Evolutionary conservation across 2,888 invertebrate genomes (phyloP).

Genomic region (Cosmia pyralina): DNA sequence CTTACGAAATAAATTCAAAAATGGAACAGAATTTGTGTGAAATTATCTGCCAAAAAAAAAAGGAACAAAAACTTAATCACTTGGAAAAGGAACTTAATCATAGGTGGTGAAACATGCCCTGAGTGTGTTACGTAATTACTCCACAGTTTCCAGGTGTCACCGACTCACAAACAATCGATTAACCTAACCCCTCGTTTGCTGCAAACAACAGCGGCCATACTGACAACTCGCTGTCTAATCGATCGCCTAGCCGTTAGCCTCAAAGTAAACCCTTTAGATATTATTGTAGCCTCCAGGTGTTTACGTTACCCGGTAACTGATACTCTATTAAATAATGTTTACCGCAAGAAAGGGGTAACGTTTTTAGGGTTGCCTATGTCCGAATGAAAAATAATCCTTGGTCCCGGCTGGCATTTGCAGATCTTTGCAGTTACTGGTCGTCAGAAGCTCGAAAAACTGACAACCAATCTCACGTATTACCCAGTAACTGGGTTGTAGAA

Average conservation of each 20-base stretch:
- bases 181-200: slow-evolving; percentile 1
- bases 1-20: too few species aligned
- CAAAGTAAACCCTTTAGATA: slow-evolving; percentile 29
- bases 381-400: too few species aligned
- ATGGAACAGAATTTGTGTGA: too few species aligned
- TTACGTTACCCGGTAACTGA: slow-evolving; percentile 24
- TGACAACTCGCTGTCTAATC: slow-evolving; percentile 27
- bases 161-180: slow-evolving; percentile 3
- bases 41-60: too few species aligned
- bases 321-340: slow-evolving; percentile 20
- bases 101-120: too few species aligned
- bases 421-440: not conserved
- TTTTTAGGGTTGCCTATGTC: not conserved
- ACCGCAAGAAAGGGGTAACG: not conserved
- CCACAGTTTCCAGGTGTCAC: not conserved
- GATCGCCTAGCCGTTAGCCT: slow-evolving; percentile 21
- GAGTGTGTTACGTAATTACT: too few species aligned
- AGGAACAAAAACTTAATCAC: too few species aligned
- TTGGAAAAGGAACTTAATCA: too few species aligned
- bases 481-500: not conserved
- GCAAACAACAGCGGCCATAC: not conserved
- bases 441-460: not conserved
- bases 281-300: slow-evolving; percentile 23
- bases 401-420: not conserved
- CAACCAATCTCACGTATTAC: not conserved